phyloP scores from a whole-genome alignment of 2,113 vertebrate genomes.

The Austrofundulus limnaeus region DNA sequence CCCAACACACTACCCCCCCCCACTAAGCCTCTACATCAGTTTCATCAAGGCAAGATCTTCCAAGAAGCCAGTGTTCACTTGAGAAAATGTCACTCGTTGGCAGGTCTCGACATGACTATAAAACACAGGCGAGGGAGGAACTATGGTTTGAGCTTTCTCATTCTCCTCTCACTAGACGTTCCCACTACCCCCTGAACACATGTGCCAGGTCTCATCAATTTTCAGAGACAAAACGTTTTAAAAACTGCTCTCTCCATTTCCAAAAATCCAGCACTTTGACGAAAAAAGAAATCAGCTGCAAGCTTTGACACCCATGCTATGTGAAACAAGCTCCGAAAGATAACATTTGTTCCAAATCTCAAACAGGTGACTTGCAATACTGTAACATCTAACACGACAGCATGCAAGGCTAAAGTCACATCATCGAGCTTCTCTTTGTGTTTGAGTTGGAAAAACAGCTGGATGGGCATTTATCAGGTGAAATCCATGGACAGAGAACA shows the following conservation, averaged over 20 bases:
- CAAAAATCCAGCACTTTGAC: slow-evolving; percentile 81
- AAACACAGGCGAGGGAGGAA: slow-evolving; percentile 98
- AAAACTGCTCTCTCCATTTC: slow-evolving; percentile 96
- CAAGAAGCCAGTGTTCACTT: slow-evolving; percentile 99
- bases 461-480: slow-evolving; percentile 84
- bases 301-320: slow-evolving; percentile 69
- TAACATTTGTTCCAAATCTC: slow-evolving; percentile 78
- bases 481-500: slow-evolving; percentile 90
- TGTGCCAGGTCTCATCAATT: slow-evolving; percentile 99
- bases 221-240: slow-evolving; percentile 85
- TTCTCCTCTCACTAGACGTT: slow-evolving; percentile 86
- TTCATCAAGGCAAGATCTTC: slow-evolving; percentile 98
- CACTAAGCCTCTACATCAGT: slow-evolving; percentile 84
- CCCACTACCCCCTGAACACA: slow-evolving; percentile 80
- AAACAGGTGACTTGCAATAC: slow-evolving; percentile 78
- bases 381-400: slow-evolving; percentile 88
- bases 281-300: slow-evolving; percentile 56
- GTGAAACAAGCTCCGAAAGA: slow-evolving; percentile 64
- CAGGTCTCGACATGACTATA: slow-evolving; percentile 99
- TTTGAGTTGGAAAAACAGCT: slow-evolving; percentile 84
- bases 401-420: slow-evolving; percentile 88
- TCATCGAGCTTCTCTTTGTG: slow-evolving; percentile 76
- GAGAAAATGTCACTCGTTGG: slow-evolving; percentile 98
- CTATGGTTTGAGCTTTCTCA: slow-evolving; percentile 83
- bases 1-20: slow-evolving; percentile 15